These are phyloP conservation scores for Pocillopora verrucosa DNA, from an alignment of 64 coral and sea anemone genomes.

Conservation along the genomic window DNA sequence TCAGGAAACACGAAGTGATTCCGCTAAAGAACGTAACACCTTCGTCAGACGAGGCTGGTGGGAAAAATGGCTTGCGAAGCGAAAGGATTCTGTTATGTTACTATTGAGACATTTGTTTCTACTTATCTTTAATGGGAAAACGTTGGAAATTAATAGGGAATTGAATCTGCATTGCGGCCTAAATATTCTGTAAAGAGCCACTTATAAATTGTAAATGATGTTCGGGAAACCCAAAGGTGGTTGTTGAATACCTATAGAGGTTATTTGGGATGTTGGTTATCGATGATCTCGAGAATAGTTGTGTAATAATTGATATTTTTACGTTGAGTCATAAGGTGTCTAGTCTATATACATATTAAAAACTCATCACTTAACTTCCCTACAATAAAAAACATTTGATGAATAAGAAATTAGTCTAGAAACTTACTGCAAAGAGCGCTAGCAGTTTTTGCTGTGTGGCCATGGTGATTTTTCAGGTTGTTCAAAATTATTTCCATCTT, in stretches of 20 bases:
- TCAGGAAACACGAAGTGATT: background rate
- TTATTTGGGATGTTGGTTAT: background rate
- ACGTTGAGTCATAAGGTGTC: background rate
- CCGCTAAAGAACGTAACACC: background rate
- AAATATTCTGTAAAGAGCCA: too few relatives aligned
- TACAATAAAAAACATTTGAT: background rate
- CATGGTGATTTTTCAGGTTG: background rate
- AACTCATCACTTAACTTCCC: background rate
- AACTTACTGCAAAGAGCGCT: background rate
- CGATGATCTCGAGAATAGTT: background rate
- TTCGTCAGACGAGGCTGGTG: background rate
- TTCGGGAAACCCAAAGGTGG: background rate
- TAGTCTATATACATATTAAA: conserved; percentile 20
- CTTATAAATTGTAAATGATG: background rate
- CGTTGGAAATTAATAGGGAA: too few relatives aligned
- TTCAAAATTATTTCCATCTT: background rate
- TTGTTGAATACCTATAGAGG: background rate
- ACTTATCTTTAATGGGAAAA: too few relatives aligned
- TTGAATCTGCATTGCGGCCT: too few relatives aligned
- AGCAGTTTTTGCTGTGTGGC: background rate
- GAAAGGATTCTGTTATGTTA: too few relatives aligned
- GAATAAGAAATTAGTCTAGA: background rate
- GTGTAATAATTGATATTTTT: background rate
- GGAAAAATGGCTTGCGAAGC: too few relatives aligned
- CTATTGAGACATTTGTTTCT: too few relatives aligned